Base-by-base conservation (phyloP, 2,113 vertebrate genomes). In the zebrafish (Danio rerio) region DNA sequence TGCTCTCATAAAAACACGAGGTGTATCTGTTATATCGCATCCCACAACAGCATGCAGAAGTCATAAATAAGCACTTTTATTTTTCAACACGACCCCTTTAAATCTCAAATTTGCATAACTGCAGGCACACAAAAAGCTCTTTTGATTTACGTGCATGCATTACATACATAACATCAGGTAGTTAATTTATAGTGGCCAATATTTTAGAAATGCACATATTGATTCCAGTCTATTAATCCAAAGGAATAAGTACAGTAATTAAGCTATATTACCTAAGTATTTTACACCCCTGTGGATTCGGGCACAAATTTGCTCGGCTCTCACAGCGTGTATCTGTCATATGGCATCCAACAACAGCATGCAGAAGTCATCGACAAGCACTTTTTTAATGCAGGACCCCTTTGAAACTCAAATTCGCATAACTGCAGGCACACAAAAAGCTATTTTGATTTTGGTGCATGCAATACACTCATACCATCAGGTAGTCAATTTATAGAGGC, bases 11-110 rank as follows among this genome's bases (percentile, higher is more conserved):
- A 15, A 2, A 21, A 31, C 31, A 31, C 1, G 3, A 31, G 31
- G 31, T 31, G 3, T 31, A 31, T 31, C 31, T 31, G 31, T 31
- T 3, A 31, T 31, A 31, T 31, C 31, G 40, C 40, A 59, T 76
- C 59, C 42, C 2, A 75, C 73, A 75, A 75, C 45, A 75, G 73
- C 72, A 13, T 56, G 71, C 52, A 43, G 7, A 75, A 75, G 55
- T 76, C 20, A 76, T 61, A 47, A 47, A 76, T 76, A 21, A 61
- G n/a, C 55, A 58, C 42, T 47, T 7, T 15, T 45, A n/a, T n/a
- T 3, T 59, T 31, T 31, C 31, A 31, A 31, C 31, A 31, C 31
- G 31, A 31, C 31, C 31, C 31, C 31, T 31, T 2, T 31, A 31
- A 31, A 31, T 2, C 31, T 31, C 31, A 31, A 31, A 31, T 31